Conservation (phyloP, 2,113 vertebrate species). For the Amphiprion percula region DNA sequence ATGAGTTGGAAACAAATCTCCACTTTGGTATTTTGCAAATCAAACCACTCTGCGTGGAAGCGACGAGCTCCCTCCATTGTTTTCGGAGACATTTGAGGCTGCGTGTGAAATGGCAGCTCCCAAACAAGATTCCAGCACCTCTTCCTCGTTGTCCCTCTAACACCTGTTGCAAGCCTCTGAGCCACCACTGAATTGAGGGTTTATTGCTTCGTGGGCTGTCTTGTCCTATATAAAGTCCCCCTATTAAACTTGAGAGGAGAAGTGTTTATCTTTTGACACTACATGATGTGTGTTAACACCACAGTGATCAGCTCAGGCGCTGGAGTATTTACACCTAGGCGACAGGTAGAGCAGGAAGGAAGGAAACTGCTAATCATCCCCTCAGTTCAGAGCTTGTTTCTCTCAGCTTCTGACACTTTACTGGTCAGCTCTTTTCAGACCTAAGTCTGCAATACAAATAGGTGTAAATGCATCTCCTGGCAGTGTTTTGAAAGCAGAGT, state of each 20-base stretch:
- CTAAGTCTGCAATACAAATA: constrained; percentile 7
- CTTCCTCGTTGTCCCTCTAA: constrained; percentile 62
- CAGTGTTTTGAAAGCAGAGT: not conserved
- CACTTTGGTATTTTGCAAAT: constrained; percentile 36
- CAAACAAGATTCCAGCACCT: constrained; percentile 48
- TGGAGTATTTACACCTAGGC: constrained; percentile 61
- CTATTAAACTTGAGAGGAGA: constrained; percentile 62
- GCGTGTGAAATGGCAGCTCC: constrained; percentile 66
- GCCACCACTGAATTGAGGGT: constrained; percentile 37
- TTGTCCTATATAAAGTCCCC: constrained; percentile 47
- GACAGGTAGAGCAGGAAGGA: constrained; percentile 69
- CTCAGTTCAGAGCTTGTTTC: constrained; percentile 34
- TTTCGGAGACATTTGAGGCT: constrained; percentile 65
- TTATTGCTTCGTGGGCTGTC: constrained; percentile 49
- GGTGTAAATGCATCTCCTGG: not conserved
- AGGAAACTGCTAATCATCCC: constrained; percentile 57
- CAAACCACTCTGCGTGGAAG: constrained; percentile 12
- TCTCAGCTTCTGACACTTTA: constrained; percentile 4
- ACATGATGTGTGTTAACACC: constrained; percentile 60
- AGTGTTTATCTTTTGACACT: constrained; percentile 65
- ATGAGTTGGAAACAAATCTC: constrained; percentile 9
- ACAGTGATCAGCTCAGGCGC: constrained; percentile 40
- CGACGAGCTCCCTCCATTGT: constrained; percentile 23
- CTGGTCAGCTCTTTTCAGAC: constrained; percentile 5
- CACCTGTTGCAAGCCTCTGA: constrained; percentile 53